Evolutionary conservation across 2,797 vertebrate species (phyloP).

Genomic region (Scolopax bukidnonensis): DNA sequence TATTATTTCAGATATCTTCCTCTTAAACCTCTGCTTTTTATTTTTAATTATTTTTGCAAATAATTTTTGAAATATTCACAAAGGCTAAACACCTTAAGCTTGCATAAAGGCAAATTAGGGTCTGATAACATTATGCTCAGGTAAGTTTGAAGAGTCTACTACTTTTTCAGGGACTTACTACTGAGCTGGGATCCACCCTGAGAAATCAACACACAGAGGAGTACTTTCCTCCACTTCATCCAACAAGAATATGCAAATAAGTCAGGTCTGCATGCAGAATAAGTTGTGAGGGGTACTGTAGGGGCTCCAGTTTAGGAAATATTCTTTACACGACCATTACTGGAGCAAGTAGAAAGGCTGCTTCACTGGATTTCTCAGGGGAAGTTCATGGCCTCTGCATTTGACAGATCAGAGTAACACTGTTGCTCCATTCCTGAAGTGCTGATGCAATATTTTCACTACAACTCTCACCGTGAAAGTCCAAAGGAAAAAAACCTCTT

Average conservation of each 20-base stretch:
- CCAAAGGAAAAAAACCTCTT: background rate
- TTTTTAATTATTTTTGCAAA: background rate
- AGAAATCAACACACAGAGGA: background rate
- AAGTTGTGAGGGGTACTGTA: background rate
- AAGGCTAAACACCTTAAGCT: background rate
- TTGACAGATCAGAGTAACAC: slow-evolving; percentile 47
- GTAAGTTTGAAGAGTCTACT: background rate
- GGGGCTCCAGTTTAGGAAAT: background rate
- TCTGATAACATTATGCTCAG: background rate
- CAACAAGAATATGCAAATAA: background rate
- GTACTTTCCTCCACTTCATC: background rate
- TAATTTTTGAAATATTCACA: background rate
- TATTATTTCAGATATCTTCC: background rate
- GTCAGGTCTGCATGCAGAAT: background rate
- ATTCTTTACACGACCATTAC: background rate
- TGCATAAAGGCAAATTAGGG: background rate
- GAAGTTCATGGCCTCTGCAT: slow-evolving; percentile 19
- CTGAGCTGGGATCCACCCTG: background rate
- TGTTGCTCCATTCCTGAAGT: slow-evolving; percentile 44
- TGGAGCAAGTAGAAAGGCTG: background rate
- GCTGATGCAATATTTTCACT: slow-evolving; percentile 56
- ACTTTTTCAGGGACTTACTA: background rate
- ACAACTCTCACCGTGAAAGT: background rate
- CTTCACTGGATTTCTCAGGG: slow-evolving; percentile 13
- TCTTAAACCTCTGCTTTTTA: background rate